These are phyloP conservation scores for Adelges cooleyi DNA, from an alignment of 1,140 invertebrate species.

Conservation along the genomic window DNA sequence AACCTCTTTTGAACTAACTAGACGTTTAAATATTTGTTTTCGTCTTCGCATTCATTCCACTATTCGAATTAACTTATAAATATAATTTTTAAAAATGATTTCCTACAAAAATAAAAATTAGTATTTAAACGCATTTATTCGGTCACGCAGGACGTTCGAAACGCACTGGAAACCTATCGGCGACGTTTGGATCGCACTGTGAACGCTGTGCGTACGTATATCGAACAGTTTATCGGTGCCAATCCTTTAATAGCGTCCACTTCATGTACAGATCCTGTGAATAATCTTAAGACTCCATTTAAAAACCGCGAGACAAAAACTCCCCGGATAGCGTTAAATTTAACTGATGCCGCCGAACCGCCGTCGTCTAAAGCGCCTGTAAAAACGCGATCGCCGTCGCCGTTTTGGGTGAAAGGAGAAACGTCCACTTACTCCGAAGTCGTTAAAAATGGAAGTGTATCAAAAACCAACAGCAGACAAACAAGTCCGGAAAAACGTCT, in stretches of 20 bases:
- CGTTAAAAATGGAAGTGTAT: conserved; percentile 45
- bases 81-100: not conserved
- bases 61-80: conserved; percentile 1
- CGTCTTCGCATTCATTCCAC: conserved; percentile 16
- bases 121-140: conserved; percentile 17
- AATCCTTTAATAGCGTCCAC: conserved; percentile 13
- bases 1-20: conserved; percentile 17
- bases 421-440: conserved; percentile 62
- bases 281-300: not conserved
- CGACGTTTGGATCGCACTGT: conserved; percentile 9
- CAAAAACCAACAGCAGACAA: conserved; percentile 29
- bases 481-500: conserved; percentile 1
- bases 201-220: conserved; percentile 15
- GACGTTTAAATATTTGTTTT: conserved; percentile 7
- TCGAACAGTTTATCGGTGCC: conserved; percentile 20
- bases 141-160: conserved; percentile 28
- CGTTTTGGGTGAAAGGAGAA: conserved; percentile 57
- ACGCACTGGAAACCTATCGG: conserved; percentile 24
- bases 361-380: not conserved
- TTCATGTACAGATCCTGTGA: conserved; percentile 13
- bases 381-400: conserved; percentile 48
- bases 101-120: conserved; percentile 4
- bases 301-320: not conserved
- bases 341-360: not conserved
- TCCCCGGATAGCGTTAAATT: not conserved